These are phyloP conservation scores for Gambusia yucatana DNA, from an alignment of 2,797 vertebrate genomes.

Conservation along the genomic window DNA sequence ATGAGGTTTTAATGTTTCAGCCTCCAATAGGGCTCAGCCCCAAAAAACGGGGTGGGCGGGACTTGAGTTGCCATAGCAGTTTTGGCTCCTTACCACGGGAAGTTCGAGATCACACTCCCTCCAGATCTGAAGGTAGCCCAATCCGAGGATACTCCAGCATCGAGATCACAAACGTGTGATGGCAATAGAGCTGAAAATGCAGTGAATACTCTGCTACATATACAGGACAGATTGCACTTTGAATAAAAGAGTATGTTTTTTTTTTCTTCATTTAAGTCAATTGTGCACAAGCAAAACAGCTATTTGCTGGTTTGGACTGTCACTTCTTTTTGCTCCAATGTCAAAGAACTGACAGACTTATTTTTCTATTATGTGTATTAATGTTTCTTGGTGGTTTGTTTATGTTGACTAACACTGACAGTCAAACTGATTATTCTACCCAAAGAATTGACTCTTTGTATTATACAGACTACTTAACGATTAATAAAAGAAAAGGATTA, in stretches of 20 bases:
- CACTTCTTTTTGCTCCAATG: not conserved
- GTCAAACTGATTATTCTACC: not conserved
- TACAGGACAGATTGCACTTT: constrained; percentile 67
- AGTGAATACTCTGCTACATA: constrained; percentile 42
- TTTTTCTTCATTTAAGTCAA: constrained; percentile 32
- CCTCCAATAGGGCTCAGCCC: constrained; percentile 80
- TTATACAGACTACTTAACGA: constrained; percentile 54
- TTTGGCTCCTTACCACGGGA: constrained; percentile 77
- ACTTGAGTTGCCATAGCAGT: constrained; percentile 78
- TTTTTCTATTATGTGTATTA: constrained; percentile 71
- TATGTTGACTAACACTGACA: constrained; percentile 12
- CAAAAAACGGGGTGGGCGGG: constrained; percentile 72
- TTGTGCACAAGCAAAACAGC: constrained; percentile 8
- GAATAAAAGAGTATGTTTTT: constrained; percentile 27
- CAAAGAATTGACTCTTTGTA: constrained; percentile 25
- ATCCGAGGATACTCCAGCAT: constrained; percentile 75
- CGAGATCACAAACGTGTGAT: constrained; percentile 84
- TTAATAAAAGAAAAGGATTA: constrained; percentile 18
- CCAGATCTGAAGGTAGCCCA: constrained; percentile 73
- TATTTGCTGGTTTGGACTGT: constrained; percentile 34
- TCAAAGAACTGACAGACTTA: constrained; percentile 35
- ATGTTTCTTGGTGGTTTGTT: constrained; percentile 19
- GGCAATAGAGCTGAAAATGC: constrained; percentile 15
- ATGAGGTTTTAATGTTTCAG: constrained; percentile 57
- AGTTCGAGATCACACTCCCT: constrained; percentile 68